Percentiles rank a stretch among this genome's conserved stretches.
Conservation (phyloP, 2,113 vertebrate genomes). For the Chelonoidis abingdonii region DNA sequence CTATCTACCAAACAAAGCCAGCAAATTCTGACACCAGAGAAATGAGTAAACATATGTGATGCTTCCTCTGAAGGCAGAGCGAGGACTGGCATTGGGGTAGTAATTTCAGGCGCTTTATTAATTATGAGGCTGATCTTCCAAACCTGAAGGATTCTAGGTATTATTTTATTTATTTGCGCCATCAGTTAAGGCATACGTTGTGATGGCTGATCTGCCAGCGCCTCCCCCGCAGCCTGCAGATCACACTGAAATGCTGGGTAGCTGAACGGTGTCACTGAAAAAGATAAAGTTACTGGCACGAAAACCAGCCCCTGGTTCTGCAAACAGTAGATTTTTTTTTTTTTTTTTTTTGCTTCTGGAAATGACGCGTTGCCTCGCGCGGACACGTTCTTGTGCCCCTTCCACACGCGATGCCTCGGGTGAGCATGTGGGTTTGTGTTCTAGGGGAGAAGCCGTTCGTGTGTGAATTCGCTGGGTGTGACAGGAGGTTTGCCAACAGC, state of each 20-base stretch:
- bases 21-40: not conserved
- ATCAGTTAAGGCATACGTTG: not conserved
- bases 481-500: constrained; percentile 85
- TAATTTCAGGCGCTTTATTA: not conserved
- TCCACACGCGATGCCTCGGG: not conserved
- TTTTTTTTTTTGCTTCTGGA: no score
- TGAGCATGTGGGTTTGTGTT: not conserved
- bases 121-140: not conserved
- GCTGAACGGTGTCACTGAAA: not conserved
- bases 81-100: not conserved
- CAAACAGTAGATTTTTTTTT: no score
- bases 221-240: not conserved
- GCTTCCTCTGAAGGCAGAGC: not conserved
- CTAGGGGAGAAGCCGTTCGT: constrained; percentile 85
- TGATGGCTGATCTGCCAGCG: not conserved
- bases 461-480: constrained; percentile 85
- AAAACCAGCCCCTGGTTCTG: not conserved
- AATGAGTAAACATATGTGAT: not conserved
- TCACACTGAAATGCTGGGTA: not conserved
- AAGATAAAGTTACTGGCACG: accelerated
- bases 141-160: accelerated
- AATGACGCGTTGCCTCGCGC: not conserved
- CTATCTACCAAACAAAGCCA: not conserved
- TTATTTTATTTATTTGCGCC: not conserved
- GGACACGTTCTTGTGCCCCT: not conserved